A percentile compares a stretch with the other conserved stretches of the same genome.
Evolutionary conservation across 2,797 vertebrate genomes (phyloP).

Genomic region (Scolopax bukidnonensis): DNA sequence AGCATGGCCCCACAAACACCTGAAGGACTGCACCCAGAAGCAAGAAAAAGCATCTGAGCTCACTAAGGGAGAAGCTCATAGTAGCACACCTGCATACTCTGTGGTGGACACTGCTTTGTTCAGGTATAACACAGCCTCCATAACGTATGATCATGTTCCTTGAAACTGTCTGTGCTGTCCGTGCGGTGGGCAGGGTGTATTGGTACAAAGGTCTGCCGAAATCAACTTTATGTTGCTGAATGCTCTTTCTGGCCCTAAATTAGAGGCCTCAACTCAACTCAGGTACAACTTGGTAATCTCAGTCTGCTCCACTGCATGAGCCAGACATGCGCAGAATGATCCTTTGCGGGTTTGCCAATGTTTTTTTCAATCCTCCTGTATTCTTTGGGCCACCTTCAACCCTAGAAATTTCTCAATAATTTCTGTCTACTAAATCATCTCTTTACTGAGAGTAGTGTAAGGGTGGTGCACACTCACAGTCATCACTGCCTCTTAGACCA

Average conservation of each 20-base stretch:
- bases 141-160: neutral
- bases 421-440: neutral
- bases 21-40: neutral
- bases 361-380: neutral
- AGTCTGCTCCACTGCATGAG: neutral
- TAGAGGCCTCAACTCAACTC: rapidly evolving
- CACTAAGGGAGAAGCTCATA: neutral
- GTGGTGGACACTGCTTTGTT: neutral
- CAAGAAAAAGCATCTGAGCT: neutral
- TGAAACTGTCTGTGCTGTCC: neutral
- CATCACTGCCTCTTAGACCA: rapidly evolving
- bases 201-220: neutral
- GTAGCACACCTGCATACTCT: neutral
- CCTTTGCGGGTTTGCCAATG: neutral
- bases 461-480: neutral
- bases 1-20: neutral
- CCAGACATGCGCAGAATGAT: rapidly evolving
- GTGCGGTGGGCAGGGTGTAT: neutral
- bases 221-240: neutral
- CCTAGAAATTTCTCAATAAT: neutral
- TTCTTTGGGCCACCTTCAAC: neutral
- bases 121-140: neutral
- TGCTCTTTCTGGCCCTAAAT: neutral
- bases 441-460: neutral
- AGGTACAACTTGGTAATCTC: neutral